A percentile compares a stretch with the other conserved stretches of the same genome.
phyloP scores from a whole-genome alignment of 2,888 invertebrate genomes.

The Dryobotodes eremita region DNA sequence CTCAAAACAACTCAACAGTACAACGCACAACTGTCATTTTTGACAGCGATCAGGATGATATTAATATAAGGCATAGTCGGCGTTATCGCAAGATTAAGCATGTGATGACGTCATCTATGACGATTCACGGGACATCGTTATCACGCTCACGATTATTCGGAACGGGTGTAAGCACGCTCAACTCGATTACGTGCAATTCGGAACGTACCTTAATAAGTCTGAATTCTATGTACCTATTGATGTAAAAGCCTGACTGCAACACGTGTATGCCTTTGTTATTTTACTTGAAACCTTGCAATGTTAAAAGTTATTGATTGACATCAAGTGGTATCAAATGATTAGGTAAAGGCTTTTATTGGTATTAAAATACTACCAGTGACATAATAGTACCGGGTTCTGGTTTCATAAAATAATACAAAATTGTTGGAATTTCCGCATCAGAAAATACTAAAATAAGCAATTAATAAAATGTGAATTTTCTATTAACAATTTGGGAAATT shows the following conservation, averaged over 20 bases:
- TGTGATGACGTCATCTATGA: too few species aligned
- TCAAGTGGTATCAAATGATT: not conserved
- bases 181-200: too few species aligned
- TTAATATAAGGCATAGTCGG: too few species aligned
- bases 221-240: not conserved
- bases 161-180: too few species aligned
- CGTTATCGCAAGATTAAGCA: too few species aligned
- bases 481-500: not conserved
- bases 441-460: not conserved
- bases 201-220: not conserved
- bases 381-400: not conserved
- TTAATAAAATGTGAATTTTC: not conserved
- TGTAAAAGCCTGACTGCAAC: not conserved
- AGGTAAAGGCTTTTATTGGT: not conserved
- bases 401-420: not conserved
- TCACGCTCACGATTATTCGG: too few species aligned
- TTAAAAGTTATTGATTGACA: slow-evolving; percentile 3
- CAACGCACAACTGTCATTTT: too few species aligned
- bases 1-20: too few species aligned
- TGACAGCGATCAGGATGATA: too few species aligned
- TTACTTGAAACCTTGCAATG: not conserved
- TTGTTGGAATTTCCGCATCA: too few species aligned
- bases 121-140: too few species aligned
- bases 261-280: too few species aligned
- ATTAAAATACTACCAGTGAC: not conserved